Evolutionary conservation across 2,888 invertebrate species (phyloP).

Genomic region (Cryptophagus acutangulus): DNA sequence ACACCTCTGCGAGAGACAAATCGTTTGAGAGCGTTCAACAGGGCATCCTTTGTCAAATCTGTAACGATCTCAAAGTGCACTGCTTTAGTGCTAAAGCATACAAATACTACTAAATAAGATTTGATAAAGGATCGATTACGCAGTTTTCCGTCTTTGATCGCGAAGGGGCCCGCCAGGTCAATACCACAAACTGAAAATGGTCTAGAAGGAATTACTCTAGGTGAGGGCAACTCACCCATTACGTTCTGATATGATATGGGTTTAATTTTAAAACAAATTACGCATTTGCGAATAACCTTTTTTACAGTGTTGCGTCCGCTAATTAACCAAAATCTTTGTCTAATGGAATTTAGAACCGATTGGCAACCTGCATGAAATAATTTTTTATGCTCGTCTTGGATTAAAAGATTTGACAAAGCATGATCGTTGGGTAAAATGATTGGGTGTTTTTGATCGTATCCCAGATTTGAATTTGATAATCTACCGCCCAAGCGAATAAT

Average conservation of each 20-base stretch:
- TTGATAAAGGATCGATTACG: no score
- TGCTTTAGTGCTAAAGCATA: no score
- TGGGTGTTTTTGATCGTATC: no score
- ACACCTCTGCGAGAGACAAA: constrained; percentile 16
- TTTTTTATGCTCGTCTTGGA: constrained; percentile 20
- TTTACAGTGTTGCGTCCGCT: constrained; percentile 12
- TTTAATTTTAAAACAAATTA: constrained; percentile 19
- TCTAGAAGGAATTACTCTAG: constrained; percentile 14
- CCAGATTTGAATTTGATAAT: no score
- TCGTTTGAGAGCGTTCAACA: constrained; percentile 12
- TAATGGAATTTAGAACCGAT: constrained; percentile 12
- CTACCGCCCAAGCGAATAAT: no score
- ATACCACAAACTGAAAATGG: constrained; percentile 21
- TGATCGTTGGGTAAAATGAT: constrained; percentile 15
- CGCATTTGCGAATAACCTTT: constrained; percentile 15
- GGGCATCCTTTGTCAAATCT: constrained; percentile 10
- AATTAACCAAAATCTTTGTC: constrained; percentile 18
- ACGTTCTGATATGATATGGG: constrained; percentile 16
- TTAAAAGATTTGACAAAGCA: constrained; percentile 15
- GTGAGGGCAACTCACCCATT: constrained; percentile 31
- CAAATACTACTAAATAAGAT: no score
- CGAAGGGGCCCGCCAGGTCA: constrained; percentile 25
- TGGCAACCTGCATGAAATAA: constrained; percentile 22
- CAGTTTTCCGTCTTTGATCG: constrained; percentile 20
- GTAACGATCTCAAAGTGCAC: no score